Evolutionary conservation across 2,113 vertebrate genomes (phyloP), one percentile per base, ranked within the genome.

Genomic region (Sigmodon hispidus): DNA sequence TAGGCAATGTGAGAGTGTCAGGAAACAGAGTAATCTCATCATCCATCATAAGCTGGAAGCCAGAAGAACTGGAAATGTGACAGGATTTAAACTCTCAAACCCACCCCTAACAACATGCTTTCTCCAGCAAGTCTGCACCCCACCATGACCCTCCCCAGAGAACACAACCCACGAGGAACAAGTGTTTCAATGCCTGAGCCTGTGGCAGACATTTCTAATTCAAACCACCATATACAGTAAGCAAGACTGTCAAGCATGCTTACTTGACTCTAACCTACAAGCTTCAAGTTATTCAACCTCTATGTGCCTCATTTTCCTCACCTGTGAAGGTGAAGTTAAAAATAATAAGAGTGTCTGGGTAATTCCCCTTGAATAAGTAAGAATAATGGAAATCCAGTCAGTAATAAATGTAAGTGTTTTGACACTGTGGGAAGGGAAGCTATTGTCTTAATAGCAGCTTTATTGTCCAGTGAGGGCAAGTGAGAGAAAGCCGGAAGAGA

Each of bases 351-450:
- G 34, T 34, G 52, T 45, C 24, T 36, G 4, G 10, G 73, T 43
- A 3, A 36, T 84, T 89, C 19, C 43, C 31, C 5, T 79, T 94
- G 63, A 72, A 52, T 15, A 77, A 45, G 26, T 50, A 21, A 89
- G 3, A 45, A 87, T 59, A 80, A 29, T 59, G 34, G 31, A 94
- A 63, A 83, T 50, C 95, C 73, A 87, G 6, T 80, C 93, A 87
- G 29, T 69, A 45, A 89, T 36, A 57, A 86, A 50, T 76, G 36
- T 31, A 55, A 94, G 75, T 63, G 48, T 45, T 72, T 69, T 87
- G 36, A 79, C 73, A 79, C 55, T 34, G 67, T 48, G 7, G 87
- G 43, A 80, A 93, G 31, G n/a, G 11, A 94, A 79, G n/a, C 55
- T 91, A 5, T 61, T 57, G 1, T 55, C 70, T 59, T 81, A 52